A percentile compares a stretch with the other conserved stretches of the same genome.
Conservation (phyloP, 1,140 invertebrate species). For the Belonocnema kinseyi region DNA sequence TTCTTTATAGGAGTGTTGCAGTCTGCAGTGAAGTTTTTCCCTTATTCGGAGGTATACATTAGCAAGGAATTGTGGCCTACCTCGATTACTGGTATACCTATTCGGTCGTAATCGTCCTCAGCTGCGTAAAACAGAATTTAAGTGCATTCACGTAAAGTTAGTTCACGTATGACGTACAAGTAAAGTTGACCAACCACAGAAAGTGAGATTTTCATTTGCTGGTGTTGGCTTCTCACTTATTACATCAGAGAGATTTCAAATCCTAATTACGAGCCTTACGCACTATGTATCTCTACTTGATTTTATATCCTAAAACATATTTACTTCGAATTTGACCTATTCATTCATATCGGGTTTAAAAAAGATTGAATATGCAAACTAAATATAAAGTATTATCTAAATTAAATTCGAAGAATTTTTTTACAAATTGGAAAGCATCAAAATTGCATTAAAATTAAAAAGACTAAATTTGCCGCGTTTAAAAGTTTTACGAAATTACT, state of each 20-base stretch:
- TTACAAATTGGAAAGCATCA: too few relatives aligned
- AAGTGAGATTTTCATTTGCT: constrained; percentile 4
- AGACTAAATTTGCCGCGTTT: too few relatives aligned
- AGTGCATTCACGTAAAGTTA: background rate
- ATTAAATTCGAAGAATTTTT: too few relatives aligned
- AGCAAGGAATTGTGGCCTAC: constrained; percentile 2
- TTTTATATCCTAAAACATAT: too few relatives aligned
- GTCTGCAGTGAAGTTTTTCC: background rate
- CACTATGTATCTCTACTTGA: too few relatives aligned
- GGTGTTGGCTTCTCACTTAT: background rate
- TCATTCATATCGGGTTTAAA: too few relatives aligned
- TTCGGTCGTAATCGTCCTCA: constrained; percentile 20
- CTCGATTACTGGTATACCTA: constrained; percentile 3
- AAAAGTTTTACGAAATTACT: too few relatives aligned
- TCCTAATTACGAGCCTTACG: background rate
- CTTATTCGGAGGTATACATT: constrained; percentile 24
- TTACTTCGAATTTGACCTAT: too few relatives aligned
- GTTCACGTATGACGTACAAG: background rate
- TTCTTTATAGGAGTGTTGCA: constrained; percentile 13
- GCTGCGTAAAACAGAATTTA: constrained; percentile 25
- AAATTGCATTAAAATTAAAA: too few relatives aligned
- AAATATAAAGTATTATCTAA: too few relatives aligned
- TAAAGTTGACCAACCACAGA: background rate
- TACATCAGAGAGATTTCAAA: background rate
- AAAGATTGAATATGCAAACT: too few relatives aligned